Percentiles rank a stretch among this genome's conserved stretches.
Evolutionary conservation across 2,797 vertebrate species (phyloP).

Genomic region (Siniperca obscura): DNA sequence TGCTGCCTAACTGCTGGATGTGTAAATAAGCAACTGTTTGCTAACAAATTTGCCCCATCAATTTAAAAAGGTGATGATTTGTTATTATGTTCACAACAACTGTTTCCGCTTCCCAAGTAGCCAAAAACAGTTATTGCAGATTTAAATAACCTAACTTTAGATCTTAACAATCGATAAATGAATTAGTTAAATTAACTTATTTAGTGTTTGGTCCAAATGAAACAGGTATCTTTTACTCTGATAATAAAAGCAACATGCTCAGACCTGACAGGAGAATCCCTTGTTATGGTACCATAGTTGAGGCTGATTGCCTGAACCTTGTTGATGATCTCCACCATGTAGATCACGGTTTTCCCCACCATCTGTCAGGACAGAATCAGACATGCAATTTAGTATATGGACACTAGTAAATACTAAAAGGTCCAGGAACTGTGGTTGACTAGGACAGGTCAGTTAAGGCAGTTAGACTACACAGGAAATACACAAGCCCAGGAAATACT

Average conservation of each 20-base stretch:
- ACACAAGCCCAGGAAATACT: not conserved
- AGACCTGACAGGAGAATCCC: slow-evolving; percentile 85
- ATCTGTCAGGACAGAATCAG: slow-evolving; percentile 64
- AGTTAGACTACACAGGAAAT: not conserved
- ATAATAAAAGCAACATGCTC: slow-evolving; percentile 9
- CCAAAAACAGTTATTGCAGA: too few species aligned
- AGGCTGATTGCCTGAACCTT: slow-evolving; percentile 76
- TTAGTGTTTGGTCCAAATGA: not conserved
- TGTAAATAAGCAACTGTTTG: not conserved
- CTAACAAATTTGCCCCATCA: not conserved
- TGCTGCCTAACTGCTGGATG: not conserved
- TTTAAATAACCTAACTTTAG: not conserved
- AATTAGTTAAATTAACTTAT: not conserved
- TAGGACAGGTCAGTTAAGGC: too few species aligned
- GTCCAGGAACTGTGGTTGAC: not conserved
- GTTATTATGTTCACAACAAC: too few species aligned
- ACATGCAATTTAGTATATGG: not conserved
- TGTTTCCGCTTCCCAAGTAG: not conserved
- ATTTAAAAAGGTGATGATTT: not conserved
- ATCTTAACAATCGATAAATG: too few species aligned
- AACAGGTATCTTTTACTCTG: not conserved
- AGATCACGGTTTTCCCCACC: slow-evolving; percentile 80
- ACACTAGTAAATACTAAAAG: not conserved
- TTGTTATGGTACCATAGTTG: slow-evolving; percentile 85
- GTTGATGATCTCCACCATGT: slow-evolving; percentile 85